Evolutionary conservation across 2,797 vertebrate genomes (phyloP).

Genomic region (Oreochromis grahami): DNA sequence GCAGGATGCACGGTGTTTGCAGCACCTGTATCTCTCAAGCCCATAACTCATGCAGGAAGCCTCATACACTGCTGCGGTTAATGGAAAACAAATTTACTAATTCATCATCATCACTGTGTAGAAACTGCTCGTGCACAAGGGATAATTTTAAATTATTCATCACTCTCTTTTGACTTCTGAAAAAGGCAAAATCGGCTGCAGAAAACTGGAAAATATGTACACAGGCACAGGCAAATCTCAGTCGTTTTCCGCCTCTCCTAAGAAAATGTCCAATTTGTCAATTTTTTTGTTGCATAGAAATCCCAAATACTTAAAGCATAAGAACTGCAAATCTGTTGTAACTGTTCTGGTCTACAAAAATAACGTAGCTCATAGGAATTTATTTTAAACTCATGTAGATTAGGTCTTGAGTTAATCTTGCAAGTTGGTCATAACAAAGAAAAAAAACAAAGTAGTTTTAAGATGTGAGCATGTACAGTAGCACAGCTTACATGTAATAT

Average conservation of each 20-base stretch:
- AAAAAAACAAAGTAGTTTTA: neutral
- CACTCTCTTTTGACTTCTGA: neutral
- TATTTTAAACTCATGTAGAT: neutral
- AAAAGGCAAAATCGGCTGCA: neutral
- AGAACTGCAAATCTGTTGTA: neutral
- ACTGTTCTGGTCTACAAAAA: neutral
- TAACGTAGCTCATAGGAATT: neutral
- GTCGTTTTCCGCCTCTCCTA: accelerated
- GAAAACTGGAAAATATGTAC: neutral
- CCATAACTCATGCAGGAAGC: neutral
- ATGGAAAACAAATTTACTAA: conserved; percentile 29
- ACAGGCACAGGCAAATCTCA: neutral
- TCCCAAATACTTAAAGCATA: accelerated
- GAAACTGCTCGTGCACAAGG: neutral
- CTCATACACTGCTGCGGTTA: neutral
- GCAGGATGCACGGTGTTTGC: neutral
- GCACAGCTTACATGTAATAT: conserved; percentile 42
- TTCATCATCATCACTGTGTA: neutral
- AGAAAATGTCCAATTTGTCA: neutral
- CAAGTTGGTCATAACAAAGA: neutral
- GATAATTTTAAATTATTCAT: neutral
- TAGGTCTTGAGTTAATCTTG: conserved; percentile 32
- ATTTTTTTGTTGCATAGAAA: neutral
- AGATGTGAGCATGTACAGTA: neutral
- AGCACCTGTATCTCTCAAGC: neutral